Conservation (phyloP, 1,140 invertebrate genomes). For the Trachelipus rathkii region DNA sequence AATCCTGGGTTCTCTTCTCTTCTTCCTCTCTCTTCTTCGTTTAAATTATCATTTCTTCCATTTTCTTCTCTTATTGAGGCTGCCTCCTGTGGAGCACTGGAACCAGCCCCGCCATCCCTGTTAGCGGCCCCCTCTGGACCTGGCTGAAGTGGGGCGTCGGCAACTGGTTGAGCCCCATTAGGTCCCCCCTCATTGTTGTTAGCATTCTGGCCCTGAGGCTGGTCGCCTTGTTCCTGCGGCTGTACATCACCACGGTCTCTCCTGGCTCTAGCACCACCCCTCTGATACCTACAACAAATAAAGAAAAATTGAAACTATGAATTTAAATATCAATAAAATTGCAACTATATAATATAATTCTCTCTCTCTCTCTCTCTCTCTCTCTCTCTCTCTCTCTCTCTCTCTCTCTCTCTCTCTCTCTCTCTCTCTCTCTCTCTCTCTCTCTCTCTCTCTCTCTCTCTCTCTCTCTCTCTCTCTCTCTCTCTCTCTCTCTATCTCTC, state of each 20-base stretch:
- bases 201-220: background rate
- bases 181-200: background rate
- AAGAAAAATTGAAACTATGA: too few relatives aligned
- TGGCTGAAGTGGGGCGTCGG: conserved; percentile 2
- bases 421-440: too few relatives aligned
- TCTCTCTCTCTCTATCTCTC: too few relatives aligned
- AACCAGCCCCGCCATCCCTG: background rate
- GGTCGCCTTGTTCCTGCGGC: background rate
- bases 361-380: too few relatives aligned
- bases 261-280: background rate
- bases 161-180: background rate
- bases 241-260: background rate
- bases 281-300: background rate
- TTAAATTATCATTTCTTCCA: background rate
- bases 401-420: too few relatives aligned
- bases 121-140: background rate
- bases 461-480: too few relatives aligned
- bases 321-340: too few relatives aligned
- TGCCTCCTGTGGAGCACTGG: background rate
- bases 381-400: too few relatives aligned
- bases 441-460: too few relatives aligned
- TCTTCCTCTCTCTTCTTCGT: background rate
- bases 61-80: too few relatives aligned
- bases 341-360: too few relatives aligned
- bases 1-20: background rate